A percentile compares a stretch with the other conserved stretches of the same genome.
Conservation (phyloP, 1,140 invertebrate genomes). For the Platyscapa corneri region DNA sequence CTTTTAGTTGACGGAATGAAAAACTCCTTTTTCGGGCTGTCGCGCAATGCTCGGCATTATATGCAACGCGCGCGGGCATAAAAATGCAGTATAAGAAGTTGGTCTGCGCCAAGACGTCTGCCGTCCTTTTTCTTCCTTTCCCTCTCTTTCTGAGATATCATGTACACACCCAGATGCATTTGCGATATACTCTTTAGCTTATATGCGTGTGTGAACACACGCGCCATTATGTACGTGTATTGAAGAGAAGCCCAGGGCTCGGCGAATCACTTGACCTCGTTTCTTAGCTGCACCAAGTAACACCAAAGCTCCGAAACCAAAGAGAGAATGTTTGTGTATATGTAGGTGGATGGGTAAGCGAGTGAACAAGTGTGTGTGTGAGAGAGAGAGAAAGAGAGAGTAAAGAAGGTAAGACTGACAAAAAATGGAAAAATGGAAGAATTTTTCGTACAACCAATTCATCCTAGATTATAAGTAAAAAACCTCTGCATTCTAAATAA, state of each 20-base stretch:
- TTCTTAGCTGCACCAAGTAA: slow-evolving; percentile 31
- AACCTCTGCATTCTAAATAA: background rate
- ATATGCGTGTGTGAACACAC: background rate
- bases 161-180: background rate
- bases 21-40: slow-evolving; percentile 37
- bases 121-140: slow-evolving; percentile 45
- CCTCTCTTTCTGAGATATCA: slow-evolving; percentile 36
- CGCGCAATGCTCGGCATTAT: slow-evolving; percentile 20
- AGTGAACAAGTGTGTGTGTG: background rate
- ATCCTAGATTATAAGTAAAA: background rate
- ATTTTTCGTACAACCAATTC: background rate
- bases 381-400: background rate
- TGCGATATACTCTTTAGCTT: background rate
- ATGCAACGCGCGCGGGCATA: slow-evolving; percentile 30
- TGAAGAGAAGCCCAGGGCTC: slow-evolving; percentile 33
- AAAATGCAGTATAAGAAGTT: slow-evolving; percentile 33
- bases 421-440: slow-evolving; percentile 21
- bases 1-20: background rate
- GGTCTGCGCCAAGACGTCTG: slow-evolving; percentile 10
- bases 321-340: background rate
- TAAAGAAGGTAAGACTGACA: background rate
- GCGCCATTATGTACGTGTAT: background rate
- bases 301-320: slow-evolving; percentile 1
- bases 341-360: background rate
- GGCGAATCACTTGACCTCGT: slow-evolving; percentile 51